A percentile compares a stretch with the other conserved stretches of the same genome.
Evolutionary conservation across 2,888 invertebrate species (phyloP).

Genomic region (Sesamia inferens): DNA sequence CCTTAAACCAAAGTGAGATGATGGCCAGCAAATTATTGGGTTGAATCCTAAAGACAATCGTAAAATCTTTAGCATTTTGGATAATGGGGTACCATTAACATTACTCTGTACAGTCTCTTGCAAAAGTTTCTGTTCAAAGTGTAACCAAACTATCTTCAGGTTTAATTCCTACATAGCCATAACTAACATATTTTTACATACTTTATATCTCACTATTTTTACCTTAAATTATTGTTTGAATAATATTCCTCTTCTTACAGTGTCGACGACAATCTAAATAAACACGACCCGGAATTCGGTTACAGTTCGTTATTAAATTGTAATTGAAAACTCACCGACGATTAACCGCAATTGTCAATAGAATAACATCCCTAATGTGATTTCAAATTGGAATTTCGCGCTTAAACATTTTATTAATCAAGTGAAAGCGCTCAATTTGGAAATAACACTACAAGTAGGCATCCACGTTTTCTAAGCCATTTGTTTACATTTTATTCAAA

Average conservation of each 20-base stretch:
- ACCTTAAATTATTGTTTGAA: not conserved
- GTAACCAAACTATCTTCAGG: not conserved
- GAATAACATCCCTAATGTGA: not conserved
- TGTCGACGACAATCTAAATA: not conserved
- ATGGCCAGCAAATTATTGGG: constrained; percentile 22
- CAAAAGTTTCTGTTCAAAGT: not conserved
- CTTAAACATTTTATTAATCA: not conserved
- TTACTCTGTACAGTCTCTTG: constrained; percentile 10
- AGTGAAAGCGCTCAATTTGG: not conserved
- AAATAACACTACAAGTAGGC: not conserved
- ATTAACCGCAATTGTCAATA: not conserved
- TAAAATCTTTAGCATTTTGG: constrained; percentile 43
- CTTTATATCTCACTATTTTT: not conserved
- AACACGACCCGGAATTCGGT: not conserved
- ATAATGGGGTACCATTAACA: constrained; percentile 56
- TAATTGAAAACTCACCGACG: not conserved
- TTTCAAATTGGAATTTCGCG: not conserved
- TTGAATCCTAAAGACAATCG: constrained; percentile 14
- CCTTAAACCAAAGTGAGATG: constrained; percentile 19
- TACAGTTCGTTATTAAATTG: not conserved
- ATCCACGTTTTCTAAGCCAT: not conserved
- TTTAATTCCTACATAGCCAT: not conserved
- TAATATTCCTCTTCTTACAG: not conserved
- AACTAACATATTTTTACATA: no score
- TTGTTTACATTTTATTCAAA: not conserved